Base-by-base conservation (phyloP, 2,797 vertebrate genomes). In the Yasuhikotakia modesta region DNA sequence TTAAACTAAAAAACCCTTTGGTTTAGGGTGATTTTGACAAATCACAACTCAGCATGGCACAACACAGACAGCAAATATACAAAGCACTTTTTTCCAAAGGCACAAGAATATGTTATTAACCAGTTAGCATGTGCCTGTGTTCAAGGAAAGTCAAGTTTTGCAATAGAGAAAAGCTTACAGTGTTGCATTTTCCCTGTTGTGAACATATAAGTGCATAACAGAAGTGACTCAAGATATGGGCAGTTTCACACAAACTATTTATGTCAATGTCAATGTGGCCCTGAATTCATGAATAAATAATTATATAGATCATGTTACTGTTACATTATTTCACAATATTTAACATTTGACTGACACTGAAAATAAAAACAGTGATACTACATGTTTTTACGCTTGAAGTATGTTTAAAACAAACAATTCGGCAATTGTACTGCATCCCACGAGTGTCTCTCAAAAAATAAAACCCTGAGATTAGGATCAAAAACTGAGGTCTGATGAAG, bases 401-500 rank as follows among this genome's bases (percentile, higher is more conserved):
- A 22, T 0, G 24, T 57, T 78, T 78, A 78, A 71, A 78, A 78
- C 76, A 78, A 78, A 65, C 57, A 16, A 30, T 13, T 65, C 17
- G 2, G n/a, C 32, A 53, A 58, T 57, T 45, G 58, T 46, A 65
- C 4, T 57, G 69, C 60, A 30, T 57, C 19, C 24, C 46, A 65
- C 48, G 65, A 70, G 55, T 8, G 22, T 70, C 66, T 77, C 11
- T 48, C 43, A 79, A 82, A 83, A n/a, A 82, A 84, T 80, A 83
- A 90, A 87, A 76, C 90, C 91, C 92, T 93, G 91, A 93, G 91
- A 85, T 88, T 87, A 83, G 87, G 84, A 84, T 90, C 73, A 84
- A 84, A 68, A 55, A 86, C 27, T 50, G 69, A 84, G 48, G 73
- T 82, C 69, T 76, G 55, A 39, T 77, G n/a, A 73, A 76, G 55